Base-by-base conservation (phyloP, 2,888 invertebrate species). In the Eupithecia subfuscata region DNA sequence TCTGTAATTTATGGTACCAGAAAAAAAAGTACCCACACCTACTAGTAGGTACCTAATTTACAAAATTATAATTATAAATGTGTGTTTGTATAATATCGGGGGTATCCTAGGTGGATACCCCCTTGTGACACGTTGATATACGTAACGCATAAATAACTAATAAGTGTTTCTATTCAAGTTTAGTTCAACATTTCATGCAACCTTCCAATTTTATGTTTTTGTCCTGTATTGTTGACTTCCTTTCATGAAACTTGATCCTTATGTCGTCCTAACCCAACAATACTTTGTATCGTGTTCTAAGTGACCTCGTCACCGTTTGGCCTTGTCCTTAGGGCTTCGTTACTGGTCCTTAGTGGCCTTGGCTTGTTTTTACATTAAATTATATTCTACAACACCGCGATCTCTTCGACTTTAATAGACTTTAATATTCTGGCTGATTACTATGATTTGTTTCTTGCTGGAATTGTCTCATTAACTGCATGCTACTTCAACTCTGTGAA, bases 381-480 rank as follows among this genome's bases (percentile, higher is more conserved):
- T n/a, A 64, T 34, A 34, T 64, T 64, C 34, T 64, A 64, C 64
- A 18, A 64, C 34, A 34, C 30, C 64, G 64, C 34, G 34, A 64
- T 64, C 34, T 34, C 64, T 34, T 18, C 18, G 30, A 30, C 34
- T 64, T 64, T 64, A 56, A 56, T 22, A 22, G 56, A 56, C 22
- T 64, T 64, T n/a, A 67, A 67, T 40, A 67, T 68, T 68, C 43
- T 43, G 40, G 22, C 34, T 69, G 37, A 63, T 70, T 71, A 70
- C 56, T 37, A 9, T 65, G 30, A 52, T 22, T 40, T 71, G 75
- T 75, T 71, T 72, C 76, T 67, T 72, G 65, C 70, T 76, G 22
- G 64, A 74, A 78, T 78, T 76, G 77, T 81, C 79, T 79, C 71
- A 78, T 80, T 79, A 78, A 37, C 69, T 76, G 75, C 81, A 78